Evolutionary conservation across 64 coral and sea anemone species (phyloP), one percentile per base, ranked within the genome.

Genomic region (Platygyra sinensis): DNA sequence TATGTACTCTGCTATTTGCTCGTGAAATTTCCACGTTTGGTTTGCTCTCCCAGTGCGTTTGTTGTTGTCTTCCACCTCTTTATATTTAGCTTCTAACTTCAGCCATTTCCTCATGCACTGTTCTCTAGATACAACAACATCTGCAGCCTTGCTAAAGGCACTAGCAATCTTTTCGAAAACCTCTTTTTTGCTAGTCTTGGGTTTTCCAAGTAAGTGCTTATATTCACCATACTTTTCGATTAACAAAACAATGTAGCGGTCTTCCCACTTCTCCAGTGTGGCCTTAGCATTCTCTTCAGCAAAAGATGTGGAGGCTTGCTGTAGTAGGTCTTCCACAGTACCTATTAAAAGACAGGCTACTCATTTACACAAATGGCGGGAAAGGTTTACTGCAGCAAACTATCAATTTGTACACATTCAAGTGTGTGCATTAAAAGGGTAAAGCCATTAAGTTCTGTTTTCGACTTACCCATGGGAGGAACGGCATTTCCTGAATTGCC

Each of bases 11-110:
- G 27, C 29, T 46, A 76, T 86, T 17, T 42, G 39, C 24, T 87
- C 42, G 24, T 62, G 9, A 63, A 82, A 90, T 65, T 90, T 90
- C 89, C 89, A 90, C 19, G 79, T 18, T 52, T 67, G 83, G 29
- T 27, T 67, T 17, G 74, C 73, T 54, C 75, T 85, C 5, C 90
- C 83, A 13, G 82, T 92, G 2, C 0, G 24, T 20, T n/a, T n/a
- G n/a, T 80, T 80, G 60, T 71, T 92, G 27, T 92, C 78, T 10
- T 93, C 90, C 30, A 91, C 52, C 62, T 85, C 90, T 91, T 91
- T 91, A 15, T 78, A 76, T 54, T 91, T 85, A 10, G 32, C 29
- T 52, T 91, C 72, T 30, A 91, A 62, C 24, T 86, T 91, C 0
- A 17, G 51, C 90, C 90, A 91, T 52, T 91, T 86, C 19, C 80